These are phyloP conservation scores for Hypselothyrea guttata DNA, from an alignment of 2,888 invertebrate genomes.

Conservation along the genomic window DNA sequence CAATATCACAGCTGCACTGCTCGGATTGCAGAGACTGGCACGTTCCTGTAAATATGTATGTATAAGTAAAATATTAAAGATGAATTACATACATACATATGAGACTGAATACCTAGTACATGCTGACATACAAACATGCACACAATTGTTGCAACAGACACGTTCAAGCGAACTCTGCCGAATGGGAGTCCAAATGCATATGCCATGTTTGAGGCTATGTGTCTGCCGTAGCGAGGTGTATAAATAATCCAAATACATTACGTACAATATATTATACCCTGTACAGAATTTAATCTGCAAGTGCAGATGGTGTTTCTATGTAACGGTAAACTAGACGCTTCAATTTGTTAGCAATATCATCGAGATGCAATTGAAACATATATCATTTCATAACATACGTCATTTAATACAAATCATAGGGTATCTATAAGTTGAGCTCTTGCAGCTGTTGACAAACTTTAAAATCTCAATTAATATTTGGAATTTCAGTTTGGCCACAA, in stretches of 20 bases:
- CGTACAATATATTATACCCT: background rate
- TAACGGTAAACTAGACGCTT: no score
- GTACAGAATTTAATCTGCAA: background rate
- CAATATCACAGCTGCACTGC: slow-evolving; percentile 48
- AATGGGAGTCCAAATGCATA: slow-evolving; percentile 9
- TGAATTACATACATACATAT: slow-evolving; percentile 56
- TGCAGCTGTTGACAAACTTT: no score
- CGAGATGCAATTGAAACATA: no score
- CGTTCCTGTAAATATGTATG: slow-evolving; percentile 50
- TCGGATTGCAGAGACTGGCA: slow-evolving; percentile 27
- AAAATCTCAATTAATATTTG: no score
- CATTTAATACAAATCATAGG: no score
- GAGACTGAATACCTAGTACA: background rate
- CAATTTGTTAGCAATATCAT: no score
- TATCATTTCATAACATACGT: no score
- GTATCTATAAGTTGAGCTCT: no score
- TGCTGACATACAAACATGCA: background rate
- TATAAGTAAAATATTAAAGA: slow-evolving; percentile 63
- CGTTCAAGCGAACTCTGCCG: slow-evolving; percentile 12
- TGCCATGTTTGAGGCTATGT: slow-evolving; percentile 2
- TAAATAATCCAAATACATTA: slow-evolving; percentile 1
- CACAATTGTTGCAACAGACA: slow-evolving; percentile 12
- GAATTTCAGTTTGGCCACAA: no score
- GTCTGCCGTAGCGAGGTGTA: slow-evolving; percentile 1
- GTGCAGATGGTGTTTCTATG: no score